These are phyloP conservation scores for Rhizomys pruinosus DNA, from an alignment of 2,113 vertebrate species.

Conservation along the genomic window DNA sequence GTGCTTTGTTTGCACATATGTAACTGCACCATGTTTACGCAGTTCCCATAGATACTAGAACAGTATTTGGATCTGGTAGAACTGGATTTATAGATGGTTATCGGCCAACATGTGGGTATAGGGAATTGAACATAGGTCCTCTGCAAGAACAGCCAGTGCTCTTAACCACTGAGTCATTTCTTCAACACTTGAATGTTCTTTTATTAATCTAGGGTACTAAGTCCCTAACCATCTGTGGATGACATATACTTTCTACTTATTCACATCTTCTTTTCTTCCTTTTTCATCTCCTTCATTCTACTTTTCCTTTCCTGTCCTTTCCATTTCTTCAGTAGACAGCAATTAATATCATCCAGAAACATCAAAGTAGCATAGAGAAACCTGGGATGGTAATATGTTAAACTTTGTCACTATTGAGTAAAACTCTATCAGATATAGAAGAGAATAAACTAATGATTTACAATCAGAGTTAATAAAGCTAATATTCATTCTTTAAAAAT, in stretches of 20 bases:
- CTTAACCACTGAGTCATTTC: too few relatives aligned
- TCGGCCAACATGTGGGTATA: too few relatives aligned
- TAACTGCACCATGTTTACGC: too few relatives aligned
- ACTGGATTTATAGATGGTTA: too few relatives aligned
- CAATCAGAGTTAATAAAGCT: not conserved
- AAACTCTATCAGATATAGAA: not conserved
- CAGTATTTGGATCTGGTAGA: too few relatives aligned
- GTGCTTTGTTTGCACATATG: too few relatives aligned
- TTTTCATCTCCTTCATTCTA: not conserved
- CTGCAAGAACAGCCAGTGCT: too few relatives aligned
- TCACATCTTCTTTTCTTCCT: not conserved
- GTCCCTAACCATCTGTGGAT: not conserved
- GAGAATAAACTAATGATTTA: not conserved
- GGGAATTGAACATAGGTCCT: too few relatives aligned
- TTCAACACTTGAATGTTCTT: not conserved
- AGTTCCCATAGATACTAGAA: not conserved
- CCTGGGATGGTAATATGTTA: not conserved
- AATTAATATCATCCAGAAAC: not conserved
- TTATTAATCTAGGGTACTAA: conserved; percentile 7
- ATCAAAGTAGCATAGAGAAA: not conserved
- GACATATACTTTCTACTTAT: too few relatives aligned
- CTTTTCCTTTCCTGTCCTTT: not conserved
- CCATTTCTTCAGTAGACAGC: not conserved
- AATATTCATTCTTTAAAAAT: not conserved
- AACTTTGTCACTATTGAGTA: not conserved